Conservation (phyloP, 2,113 vertebrate genomes). For the Agelaius tricolor region DNA sequence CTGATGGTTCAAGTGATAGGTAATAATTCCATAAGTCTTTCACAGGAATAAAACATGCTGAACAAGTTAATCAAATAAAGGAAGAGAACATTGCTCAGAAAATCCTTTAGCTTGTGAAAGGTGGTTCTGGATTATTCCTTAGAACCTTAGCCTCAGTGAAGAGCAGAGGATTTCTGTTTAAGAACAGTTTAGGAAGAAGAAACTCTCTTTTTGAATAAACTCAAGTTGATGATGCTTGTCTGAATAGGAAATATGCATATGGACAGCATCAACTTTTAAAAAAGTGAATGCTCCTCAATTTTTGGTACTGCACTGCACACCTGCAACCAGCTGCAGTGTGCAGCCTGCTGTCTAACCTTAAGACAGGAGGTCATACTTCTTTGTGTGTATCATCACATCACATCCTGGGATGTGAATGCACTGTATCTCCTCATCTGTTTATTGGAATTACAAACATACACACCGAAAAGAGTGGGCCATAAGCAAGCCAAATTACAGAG, state of each 20-base stretch:
- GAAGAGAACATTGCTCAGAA: not conserved
- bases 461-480: not conserved
- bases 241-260: not conserved
- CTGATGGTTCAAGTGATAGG: not conserved
- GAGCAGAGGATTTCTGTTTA: not conserved
- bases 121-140: not conserved
- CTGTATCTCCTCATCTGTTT: not conserved
- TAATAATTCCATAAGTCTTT: not conserved
- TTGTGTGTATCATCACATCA: not conserved
- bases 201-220: not conserved
- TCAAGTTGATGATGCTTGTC: not conserved
- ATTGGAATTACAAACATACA: not conserved
- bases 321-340: not conserved
- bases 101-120: not conserved
- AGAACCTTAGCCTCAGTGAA: not conserved
- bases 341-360: not conserved
- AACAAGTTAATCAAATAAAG: not conserved
- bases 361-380: not conserved
- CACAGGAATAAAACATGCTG: not conserved
- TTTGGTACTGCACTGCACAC: not conserved
- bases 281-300: accelerated
- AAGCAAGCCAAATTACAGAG: not conserved
- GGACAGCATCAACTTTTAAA: not conserved
- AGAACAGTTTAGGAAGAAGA: not conserved
- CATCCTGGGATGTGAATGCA: not conserved